Evolutionary conservation across 2,113 vertebrate species (phyloP).

Genomic region (Megalops atlanticus): DNA sequence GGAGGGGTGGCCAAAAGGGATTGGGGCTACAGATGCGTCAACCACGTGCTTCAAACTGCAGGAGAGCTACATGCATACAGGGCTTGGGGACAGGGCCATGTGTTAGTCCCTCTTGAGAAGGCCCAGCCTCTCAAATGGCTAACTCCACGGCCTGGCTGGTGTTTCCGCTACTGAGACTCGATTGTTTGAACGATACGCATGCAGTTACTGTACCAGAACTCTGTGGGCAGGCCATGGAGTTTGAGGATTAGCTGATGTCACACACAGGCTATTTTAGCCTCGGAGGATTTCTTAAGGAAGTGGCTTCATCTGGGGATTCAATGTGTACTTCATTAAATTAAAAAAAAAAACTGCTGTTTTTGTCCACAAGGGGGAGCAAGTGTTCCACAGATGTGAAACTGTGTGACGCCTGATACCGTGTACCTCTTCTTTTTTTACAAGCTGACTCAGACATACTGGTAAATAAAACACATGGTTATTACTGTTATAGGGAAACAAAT

Average conservation of each 20-base stretch:
- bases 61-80: neutral
- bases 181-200: conserved; percentile 74
- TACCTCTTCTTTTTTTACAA: conserved; percentile 79
- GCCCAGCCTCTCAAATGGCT: neutral
- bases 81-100: too few relatives aligned
- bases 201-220: conserved; percentile 65
- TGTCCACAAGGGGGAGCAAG: conserved; percentile 68
- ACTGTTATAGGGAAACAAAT: conserved; percentile 57
- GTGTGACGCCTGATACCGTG: conserved; percentile 50
- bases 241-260: conserved; percentile 40
- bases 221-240: neutral
- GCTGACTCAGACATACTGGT: conserved; percentile 72
- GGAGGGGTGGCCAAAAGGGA: neutral
- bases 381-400: conserved; percentile 65
- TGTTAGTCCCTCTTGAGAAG: too few relatives aligned
- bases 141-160: conserved; percentile 19
- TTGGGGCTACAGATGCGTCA: conserved; percentile 10
- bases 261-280: too few relatives aligned
- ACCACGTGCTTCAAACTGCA: neutral
- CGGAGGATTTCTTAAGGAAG: too few relatives aligned
- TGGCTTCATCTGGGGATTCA: too few relatives aligned
- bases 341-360: conserved; percentile 50
- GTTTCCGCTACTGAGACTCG: conserved; percentile 56
- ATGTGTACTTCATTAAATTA: too few relatives aligned
- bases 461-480: conserved; percentile 64